Evolutionary conservation across 2,888 invertebrate genomes (phyloP).

Genomic region (Meteorus colon): DNA sequence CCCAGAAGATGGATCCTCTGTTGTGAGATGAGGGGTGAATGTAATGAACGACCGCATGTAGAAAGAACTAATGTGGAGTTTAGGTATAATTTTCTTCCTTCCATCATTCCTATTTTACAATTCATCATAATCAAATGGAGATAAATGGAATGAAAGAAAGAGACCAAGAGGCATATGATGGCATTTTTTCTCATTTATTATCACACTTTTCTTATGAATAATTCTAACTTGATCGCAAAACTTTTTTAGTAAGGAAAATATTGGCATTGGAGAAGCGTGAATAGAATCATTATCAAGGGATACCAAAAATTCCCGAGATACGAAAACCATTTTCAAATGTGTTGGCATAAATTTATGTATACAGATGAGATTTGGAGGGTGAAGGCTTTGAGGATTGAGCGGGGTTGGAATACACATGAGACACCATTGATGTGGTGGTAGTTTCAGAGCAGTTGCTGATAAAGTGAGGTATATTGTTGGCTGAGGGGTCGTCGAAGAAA

Average conservation of each 20-base stretch:
- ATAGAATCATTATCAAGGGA: not conserved
- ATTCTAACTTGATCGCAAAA: not conserved
- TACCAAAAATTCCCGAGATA: not conserved
- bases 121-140: constrained; percentile 1
- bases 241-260: not conserved
- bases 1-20: constrained; percentile 12
- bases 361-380: not conserved
- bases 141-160: not conserved
- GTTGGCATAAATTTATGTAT: not conserved
- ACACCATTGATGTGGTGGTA: constrained; percentile 34
- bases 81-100: constrained; percentile 22
- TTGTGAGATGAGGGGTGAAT: constrained; percentile 6
- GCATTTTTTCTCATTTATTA: not conserved
- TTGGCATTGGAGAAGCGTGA: not conserved
- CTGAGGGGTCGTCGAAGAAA: not conserved
- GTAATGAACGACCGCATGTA: not conserved
- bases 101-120: constrained; percentile 9
- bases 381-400: not conserved
- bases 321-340: not conserved
- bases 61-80: not conserved
- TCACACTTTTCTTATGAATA: not conserved
- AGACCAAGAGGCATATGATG: not conserved
- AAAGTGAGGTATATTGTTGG: constrained; percentile 30
- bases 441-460: constrained; percentile 28
- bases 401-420: not conserved